Base-by-base conservation (phyloP, 2,797 vertebrate species). In the Discoglossus pictus region DNA sequence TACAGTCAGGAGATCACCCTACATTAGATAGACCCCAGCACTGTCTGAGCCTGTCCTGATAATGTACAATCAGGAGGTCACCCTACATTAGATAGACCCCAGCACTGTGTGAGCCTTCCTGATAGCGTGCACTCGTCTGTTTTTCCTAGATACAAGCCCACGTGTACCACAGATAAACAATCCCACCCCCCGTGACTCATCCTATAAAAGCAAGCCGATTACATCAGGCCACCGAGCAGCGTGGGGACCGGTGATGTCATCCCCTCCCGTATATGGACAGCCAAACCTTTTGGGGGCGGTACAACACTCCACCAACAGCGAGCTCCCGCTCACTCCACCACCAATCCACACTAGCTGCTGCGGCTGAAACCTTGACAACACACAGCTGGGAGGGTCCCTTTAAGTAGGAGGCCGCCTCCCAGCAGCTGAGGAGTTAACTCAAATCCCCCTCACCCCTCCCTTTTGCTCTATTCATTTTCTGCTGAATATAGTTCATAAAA, bases 351-450 rank as follows among this genome's bases (percentile, higher is more conserved):
- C 60, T 42, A 71, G 68, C 60, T 72, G 60, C 61, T 72, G 59
- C 48, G 60, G 69, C 59, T 61, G 71, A 67, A 67, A 61, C 58
- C 58, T 61, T 62, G 64, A 61, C 63, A 67, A 62, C 64, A 67
- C 71, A 55, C 16, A 25, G 12, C 56, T 73, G 71, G 56, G 55
- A 15, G 4, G 58, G 31, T 25, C 38, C 24, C 56, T 11, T 7
- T n/a, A 17, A 51, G 44, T 20, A 17, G 51, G 39, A 24, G 63
- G 35, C 43, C 51, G 44, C 15, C 46, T 43, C 3, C 3, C 40
- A 13, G 36, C 36, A 23, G 4, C n/a, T 5, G 35, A 47, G 17
- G 39, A 12, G 56, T 55, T 73, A 61, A 55, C 59, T 46, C 11
- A 21, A 23, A 42, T 55, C 54, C 60, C 55, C 62, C 71, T 55